A percentile compares a stretch with the other conserved stretches of the same genome.
phyloP scores from a whole-genome alignment of 2,888 invertebrate genomes.

The Rhogogaster chlorosoma region DNA sequence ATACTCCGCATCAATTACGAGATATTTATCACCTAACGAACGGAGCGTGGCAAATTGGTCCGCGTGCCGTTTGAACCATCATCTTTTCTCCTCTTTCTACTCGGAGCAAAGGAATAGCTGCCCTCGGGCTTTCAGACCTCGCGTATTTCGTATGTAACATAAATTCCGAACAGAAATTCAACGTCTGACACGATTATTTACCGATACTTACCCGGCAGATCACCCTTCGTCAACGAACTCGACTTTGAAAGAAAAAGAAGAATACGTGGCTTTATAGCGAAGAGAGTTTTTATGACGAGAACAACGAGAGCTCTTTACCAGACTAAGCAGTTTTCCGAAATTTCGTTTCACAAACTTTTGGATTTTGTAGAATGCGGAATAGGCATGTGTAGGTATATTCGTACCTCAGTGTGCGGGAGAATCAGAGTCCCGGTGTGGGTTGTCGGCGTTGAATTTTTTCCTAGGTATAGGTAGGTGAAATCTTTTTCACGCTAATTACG shows the following conservation, averaged over 20 bases:
- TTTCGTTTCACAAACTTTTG: neutral
- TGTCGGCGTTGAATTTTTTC: neutral
- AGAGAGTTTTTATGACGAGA: neutral
- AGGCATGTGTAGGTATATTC: neutral
- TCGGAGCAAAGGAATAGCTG: conserved; percentile 58
- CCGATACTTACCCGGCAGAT: conserved; percentile 70
- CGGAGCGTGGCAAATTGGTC: conserved; percentile 70
- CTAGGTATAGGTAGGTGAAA: neutral
- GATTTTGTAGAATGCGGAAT: neutral
- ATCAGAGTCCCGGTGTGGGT: neutral
- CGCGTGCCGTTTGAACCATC: conserved; percentile 56
- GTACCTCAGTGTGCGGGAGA: neutral
- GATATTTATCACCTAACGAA: conserved; percentile 69
- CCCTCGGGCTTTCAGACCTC: conserved; percentile 70
- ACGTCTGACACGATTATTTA: conserved; percentile 76
- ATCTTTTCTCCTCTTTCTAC: conserved; percentile 51
- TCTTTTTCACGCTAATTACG: conserved; percentile 27
- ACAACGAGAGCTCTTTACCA: neutral
- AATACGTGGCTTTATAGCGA: neutral
- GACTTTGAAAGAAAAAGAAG: neutral
- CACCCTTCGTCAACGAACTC: conserved; percentile 23
- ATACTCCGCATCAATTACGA: conserved; percentile 58
- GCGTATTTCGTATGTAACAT: conserved; percentile 70
- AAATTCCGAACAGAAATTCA: conserved; percentile 75
- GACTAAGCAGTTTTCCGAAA: neutral